Percentiles rank a stretch among this genome's conserved stretches.
Evolutionary conservation across 2,888 invertebrate species (phyloP).

Genomic region (Disparrhopalites patrizii): DNA sequence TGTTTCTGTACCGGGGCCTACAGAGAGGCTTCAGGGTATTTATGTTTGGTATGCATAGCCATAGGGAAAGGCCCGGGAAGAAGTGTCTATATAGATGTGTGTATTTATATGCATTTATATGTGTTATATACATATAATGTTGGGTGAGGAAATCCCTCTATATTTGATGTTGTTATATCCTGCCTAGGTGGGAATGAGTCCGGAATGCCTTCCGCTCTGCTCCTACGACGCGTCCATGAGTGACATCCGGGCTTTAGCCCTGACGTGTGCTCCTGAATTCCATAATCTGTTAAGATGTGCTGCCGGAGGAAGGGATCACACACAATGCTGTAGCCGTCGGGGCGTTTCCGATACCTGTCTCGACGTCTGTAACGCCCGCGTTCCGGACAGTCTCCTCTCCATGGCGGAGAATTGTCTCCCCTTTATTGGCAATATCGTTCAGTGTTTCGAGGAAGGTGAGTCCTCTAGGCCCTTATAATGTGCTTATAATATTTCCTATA

Average conservation of each 20-base stretch:
- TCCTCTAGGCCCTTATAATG: too few species aligned
- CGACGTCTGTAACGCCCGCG: slow-evolving; percentile 68
- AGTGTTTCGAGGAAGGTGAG: slow-evolving; percentile 79
- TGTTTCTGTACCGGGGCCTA: too few species aligned
- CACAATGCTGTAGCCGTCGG: slow-evolving; percentile 55
- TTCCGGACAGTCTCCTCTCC: slow-evolving; percentile 59
- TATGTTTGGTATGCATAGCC: too few species aligned
- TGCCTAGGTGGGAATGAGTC: slow-evolving; percentile 58
- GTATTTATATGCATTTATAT: too few species aligned
- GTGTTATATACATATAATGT: too few species aligned
- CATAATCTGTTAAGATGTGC: slow-evolving; percentile 65
- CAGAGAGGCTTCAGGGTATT: too few species aligned
- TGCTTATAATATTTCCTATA: too few species aligned
- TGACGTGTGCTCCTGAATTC: slow-evolving; percentile 71
- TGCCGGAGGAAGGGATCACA: slow-evolving; percentile 68
- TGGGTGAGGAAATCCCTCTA: too few species aligned
- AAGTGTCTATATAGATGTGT: too few species aligned
- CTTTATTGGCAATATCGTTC: slow-evolving; percentile 76
- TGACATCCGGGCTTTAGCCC: slow-evolving; percentile 68
- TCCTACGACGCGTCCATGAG: slow-evolving; percentile 78
- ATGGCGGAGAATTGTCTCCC: slow-evolving; percentile 69
- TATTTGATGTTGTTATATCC: background rate
- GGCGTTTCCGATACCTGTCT: slow-evolving; percentile 67
- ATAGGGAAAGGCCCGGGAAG: too few species aligned
- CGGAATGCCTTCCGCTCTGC: slow-evolving; percentile 71